Base-by-base conservation (phyloP, 2,888 invertebrate species). In the Eupithecia tripunctaria region DNA sequence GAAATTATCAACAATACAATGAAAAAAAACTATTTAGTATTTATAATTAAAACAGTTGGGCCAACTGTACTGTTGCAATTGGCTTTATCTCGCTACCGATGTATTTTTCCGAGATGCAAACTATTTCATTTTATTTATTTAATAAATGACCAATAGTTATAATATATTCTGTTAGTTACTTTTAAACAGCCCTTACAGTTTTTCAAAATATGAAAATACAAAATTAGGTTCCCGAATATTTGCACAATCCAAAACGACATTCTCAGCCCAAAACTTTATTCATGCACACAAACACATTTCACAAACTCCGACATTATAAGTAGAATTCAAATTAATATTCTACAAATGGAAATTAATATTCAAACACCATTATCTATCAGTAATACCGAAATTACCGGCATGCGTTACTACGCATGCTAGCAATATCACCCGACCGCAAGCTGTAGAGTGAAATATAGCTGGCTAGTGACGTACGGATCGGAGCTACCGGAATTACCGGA, bases 381-480 rank as follows among this genome's bases (percentile, higher is more conserved):
- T 73, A 73, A 73, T 72, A 65, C 68, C 14, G 51, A 75, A 70
- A 75, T 75, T 75, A 74, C 70, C 21, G 68, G 27, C 32, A 65
- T 63, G 41, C 71, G n/a, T n/a, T 47, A 56, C 67, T 59, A 18
- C 68, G 60, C 60, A 18, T 65, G 60, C 60, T 67, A 14, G 68
- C 67, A 76, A 66, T 70, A 67, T 68, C 78, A 68, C 51, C 56
- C 67, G 59, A 71, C 72, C 73, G 67, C 75, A 71, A 71, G 72
- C 79, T 66, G 72, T 59, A 43, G 68, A 63, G 73, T 76, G 73
- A 78, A 73, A 78, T 79, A 80, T 79, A 77, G 73, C 68, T 43
- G 18, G 25, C 74, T 75, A 76, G 76, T 70, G 76, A 71, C 60
- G 68, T 62, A 43, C 56, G 25, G 12, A 56, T 29, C 56, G 25